Percentiles rank a stretch among this genome's conserved stretches.
These are phyloP conservation scores for Belgica antarctica DNA, from an alignment of 2,888 invertebrate species.

Conservation along the genomic window DNA sequence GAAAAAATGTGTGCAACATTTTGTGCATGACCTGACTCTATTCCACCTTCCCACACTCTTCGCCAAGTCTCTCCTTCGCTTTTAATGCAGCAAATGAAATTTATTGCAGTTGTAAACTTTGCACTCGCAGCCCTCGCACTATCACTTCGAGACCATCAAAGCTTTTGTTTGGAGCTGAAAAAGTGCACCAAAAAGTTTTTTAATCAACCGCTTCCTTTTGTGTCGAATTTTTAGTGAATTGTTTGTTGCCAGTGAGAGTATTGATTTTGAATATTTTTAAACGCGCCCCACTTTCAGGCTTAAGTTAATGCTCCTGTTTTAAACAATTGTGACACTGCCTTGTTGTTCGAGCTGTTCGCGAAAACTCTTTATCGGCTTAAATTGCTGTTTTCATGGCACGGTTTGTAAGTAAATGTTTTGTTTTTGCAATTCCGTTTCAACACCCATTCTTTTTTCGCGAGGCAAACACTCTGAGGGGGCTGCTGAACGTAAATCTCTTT, in stretches of 20 bases:
- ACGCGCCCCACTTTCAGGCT: not conserved
- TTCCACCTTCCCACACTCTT: not conserved
- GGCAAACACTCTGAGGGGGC: not conserved
- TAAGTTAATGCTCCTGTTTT: not conserved
- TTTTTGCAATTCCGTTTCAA: not conserved
- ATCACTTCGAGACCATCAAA: constrained; percentile 32
- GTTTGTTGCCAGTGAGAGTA: too few relatives aligned
- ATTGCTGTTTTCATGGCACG: not conserved
- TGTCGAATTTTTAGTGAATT: not conserved
- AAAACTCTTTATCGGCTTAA: not conserved
- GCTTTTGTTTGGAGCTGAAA: too few relatives aligned
- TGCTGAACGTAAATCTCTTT: constrained; percentile 26
- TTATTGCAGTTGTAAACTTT: constrained; percentile 25
- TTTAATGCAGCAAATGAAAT: constrained; percentile 13
- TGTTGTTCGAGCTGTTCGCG: too few relatives aligned
- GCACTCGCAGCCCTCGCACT: not conserved
- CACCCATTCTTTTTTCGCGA: constrained; percentile 12
- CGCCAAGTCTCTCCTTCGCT: not conserved
- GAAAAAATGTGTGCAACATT: constrained; percentile 30
- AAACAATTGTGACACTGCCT: not conserved
- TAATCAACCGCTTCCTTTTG: constrained; percentile 7
- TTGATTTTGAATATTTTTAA: constrained; percentile 3
- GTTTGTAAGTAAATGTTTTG: not conserved
- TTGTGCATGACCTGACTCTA: not conserved
- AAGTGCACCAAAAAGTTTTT: constrained; percentile 26